Evolutionary conservation across 2,113 vertebrate species (phyloP).

Genomic region (Lepus europaeus): DNA sequence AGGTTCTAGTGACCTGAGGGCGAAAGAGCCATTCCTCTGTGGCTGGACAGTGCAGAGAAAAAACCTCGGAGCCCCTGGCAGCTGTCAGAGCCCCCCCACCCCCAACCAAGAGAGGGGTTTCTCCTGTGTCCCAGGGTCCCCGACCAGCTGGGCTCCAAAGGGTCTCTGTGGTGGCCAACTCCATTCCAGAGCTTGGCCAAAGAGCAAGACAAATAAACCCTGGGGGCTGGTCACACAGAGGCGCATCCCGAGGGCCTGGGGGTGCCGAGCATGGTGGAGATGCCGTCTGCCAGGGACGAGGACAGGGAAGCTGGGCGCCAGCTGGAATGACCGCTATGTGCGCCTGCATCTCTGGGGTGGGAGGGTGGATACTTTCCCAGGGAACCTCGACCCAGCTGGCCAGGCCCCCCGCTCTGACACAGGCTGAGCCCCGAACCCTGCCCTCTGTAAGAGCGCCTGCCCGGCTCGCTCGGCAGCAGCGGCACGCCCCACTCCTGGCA

Average conservation of each 20-base stretch:
- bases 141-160: background rate
- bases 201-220: constrained; percentile 39
- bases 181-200: constrained; percentile 43
- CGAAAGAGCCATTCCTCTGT: background rate
- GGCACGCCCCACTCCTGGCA: background rate
- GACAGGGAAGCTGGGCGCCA: background rate
- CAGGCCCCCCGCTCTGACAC: background rate
- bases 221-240: background rate
- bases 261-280: background rate
- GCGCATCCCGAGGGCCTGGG: background rate
- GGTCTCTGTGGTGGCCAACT: background rate
- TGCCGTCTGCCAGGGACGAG: background rate
- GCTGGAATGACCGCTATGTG: background rate
- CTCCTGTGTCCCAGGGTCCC: background rate
- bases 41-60: background rate
- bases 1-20: background rate
- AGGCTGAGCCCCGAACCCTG: background rate
- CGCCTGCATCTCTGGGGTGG: background rate
- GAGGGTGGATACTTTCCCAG: background rate
- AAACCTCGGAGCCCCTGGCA: background rate
- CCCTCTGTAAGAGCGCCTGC: background rate
- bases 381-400: background rate
- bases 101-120: background rate
- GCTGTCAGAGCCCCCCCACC: background rate
- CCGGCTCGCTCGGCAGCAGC: background rate